Percentiles rank a stretch among this genome's conserved stretches.
Conservation (phyloP, 2,888 invertebrate genomes). For the Ophion ventricosus region DNA sequence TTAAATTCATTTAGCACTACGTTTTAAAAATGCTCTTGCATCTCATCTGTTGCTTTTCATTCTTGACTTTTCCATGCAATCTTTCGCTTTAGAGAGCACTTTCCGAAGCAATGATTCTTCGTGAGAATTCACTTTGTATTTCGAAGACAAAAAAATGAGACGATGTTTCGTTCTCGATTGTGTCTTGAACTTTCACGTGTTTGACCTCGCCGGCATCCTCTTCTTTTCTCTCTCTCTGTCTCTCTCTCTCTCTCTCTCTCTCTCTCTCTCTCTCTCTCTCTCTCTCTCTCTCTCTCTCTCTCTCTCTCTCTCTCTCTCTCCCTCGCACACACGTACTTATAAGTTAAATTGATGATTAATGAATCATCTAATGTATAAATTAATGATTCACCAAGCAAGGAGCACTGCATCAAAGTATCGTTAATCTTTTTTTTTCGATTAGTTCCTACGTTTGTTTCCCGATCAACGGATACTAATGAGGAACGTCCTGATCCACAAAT, state of each 20-base stretch:
- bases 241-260: not conserved
- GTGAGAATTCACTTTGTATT: not conserved
- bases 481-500: not conserved
- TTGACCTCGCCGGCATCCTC: not conserved
- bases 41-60: not conserved
- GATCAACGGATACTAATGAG: not conserved
- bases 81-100: no score
- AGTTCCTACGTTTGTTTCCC: not conserved
- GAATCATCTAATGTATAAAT: conserved; percentile 24
- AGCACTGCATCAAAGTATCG: not conserved
- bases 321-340: not conserved
- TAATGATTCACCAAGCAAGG: not conserved
- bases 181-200: not conserved
- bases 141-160: not conserved
- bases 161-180: not conserved
- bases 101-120: not conserved
- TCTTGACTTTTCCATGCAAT: not conserved
- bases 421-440: not conserved
- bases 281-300: not conserved
- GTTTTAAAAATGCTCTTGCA: not conserved
- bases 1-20: not conserved
- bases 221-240: not conserved
- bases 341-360: no score
- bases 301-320: not conserved
- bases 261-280: not conserved